These are phyloP conservation scores for Vultur gryphus DNA, from an alignment of 2,797 vertebrate species.

Conservation along the genomic window DNA sequence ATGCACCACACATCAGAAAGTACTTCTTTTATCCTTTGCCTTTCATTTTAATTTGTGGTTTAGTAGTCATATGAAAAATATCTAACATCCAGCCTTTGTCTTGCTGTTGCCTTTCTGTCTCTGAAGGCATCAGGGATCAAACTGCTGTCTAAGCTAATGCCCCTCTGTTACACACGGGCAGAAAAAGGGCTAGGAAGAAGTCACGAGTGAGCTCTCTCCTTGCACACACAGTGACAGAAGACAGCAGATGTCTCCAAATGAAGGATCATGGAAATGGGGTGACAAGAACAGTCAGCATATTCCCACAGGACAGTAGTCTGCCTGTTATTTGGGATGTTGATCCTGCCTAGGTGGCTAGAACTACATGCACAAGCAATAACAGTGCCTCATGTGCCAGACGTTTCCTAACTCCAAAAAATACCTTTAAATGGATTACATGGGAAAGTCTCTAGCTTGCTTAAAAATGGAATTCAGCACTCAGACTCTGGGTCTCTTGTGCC, in stretches of 20 bases:
- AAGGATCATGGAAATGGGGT: background rate
- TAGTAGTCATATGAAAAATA: background rate
- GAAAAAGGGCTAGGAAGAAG: background rate
- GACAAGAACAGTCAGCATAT: constrained; percentile 6
- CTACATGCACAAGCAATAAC: background rate
- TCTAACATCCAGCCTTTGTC: background rate
- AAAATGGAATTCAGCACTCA: background rate
- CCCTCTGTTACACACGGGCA: background rate
- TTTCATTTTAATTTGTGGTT: constrained; percentile 1
- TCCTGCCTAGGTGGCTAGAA: background rate
- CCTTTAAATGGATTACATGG: background rate
- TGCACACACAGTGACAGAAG: background rate
- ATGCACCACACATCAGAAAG: background rate
- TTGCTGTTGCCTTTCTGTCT: background rate
- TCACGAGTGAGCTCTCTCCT: background rate
- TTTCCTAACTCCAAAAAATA: background rate
- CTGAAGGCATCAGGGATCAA: background rate
- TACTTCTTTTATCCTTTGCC: background rate
- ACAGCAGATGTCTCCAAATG: background rate
- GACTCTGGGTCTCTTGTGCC: background rate
- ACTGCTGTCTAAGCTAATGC: background rate
- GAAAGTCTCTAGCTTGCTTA: background rate
- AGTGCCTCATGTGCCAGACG: background rate
- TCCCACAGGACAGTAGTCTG: background rate
- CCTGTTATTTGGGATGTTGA: background rate